phyloP scores from a whole-genome alignment of 2,888 invertebrate species.

The Ophioninae sp. region DNA sequence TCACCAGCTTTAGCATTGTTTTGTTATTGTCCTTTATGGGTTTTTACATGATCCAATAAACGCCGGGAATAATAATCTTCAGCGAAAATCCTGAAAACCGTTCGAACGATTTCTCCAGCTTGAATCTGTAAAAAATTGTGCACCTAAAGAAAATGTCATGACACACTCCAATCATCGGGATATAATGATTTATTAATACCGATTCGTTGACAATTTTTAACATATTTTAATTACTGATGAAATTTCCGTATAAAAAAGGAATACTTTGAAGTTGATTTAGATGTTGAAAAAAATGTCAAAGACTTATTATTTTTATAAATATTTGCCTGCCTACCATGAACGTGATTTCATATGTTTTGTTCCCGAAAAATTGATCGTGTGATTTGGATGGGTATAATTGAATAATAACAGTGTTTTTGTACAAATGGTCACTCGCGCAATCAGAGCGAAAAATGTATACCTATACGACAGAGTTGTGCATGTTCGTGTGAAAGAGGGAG shows the following conservation, averaged over 20 bases:
- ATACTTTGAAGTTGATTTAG: no score
- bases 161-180: neutral
- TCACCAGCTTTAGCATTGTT: neutral
- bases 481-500: neutral
- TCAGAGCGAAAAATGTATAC: conserved; percentile 20
- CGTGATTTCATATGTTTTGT: neutral
- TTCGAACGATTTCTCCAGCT: neutral
- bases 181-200: neutral
- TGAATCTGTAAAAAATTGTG: neutral
- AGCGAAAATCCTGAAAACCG: neutral
- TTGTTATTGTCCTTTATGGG: neutral
- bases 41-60: neutral
- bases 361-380: neutral
- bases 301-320: no score
- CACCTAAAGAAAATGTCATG: neutral
- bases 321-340: neutral
- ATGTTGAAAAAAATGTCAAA: no score
- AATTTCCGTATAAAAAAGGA: no score
- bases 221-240: neutral
- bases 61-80: neutral
- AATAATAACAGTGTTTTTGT: neutral
- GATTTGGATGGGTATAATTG: neutral
- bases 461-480: neutral
- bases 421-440: conserved; percentile 9
- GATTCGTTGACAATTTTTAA: neutral